Evolutionary conservation across 1,140 invertebrate species (phyloP).

Genomic region (Saccostrea glomerata): DNA sequence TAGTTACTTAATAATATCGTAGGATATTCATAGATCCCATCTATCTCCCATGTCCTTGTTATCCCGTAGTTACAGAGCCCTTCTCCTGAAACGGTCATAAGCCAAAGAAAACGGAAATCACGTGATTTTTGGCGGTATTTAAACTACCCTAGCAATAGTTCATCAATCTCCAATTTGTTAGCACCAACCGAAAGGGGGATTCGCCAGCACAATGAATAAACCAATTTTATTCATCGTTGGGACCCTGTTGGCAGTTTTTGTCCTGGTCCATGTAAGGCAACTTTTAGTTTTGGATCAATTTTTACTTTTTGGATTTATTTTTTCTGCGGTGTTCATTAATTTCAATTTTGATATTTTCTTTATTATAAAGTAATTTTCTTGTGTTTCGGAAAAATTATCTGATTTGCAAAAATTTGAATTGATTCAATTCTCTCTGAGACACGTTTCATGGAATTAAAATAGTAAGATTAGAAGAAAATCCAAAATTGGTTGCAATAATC

Average conservation of each 20-base stretch:
- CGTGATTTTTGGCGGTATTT: constrained; percentile 20
- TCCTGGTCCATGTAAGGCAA: constrained; percentile 5
- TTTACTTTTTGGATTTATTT: no score
- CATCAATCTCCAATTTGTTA: constrained; percentile 20
- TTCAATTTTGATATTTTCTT: background rate
- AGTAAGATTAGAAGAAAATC: background rate
- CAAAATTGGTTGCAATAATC: background rate
- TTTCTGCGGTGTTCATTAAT: no score
- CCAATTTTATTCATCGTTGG: constrained; percentile 29
- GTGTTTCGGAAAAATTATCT: background rate
- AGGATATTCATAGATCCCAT: background rate
- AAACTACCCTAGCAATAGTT: constrained; percentile 16
- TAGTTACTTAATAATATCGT: background rate
- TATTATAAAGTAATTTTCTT: background rate
- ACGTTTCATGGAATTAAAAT: background rate
- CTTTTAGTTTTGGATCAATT: background rate
- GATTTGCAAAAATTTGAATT: background rate
- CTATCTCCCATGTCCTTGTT: constrained; percentile 17
- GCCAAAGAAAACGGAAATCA: constrained; percentile 15
- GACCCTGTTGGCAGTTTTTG: background rate
- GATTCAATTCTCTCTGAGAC: background rate
- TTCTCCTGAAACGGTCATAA: background rate
- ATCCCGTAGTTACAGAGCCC: background rate
- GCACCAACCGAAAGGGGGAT: constrained; percentile 25
- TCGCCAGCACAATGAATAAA: constrained; percentile 29